Base-by-base conservation (phyloP, 1,140 invertebrate species). In the Ceratosolen fusciceps region DNA sequence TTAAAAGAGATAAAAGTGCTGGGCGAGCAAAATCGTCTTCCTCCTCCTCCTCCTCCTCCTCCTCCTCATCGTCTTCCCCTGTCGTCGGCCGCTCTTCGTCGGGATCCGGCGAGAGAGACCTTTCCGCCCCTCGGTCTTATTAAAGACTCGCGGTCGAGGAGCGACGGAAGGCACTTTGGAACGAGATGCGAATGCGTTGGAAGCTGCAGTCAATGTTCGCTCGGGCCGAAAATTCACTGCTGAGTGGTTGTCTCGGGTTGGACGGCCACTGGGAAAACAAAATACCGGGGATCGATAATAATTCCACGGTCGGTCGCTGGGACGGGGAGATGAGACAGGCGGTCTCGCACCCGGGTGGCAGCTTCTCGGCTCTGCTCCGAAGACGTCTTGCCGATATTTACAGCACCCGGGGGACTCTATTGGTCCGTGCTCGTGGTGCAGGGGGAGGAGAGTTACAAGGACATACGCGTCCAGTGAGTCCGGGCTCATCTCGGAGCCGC, bases 1-100 rank as follows among this genome's bases (percentile, higher is more conserved):
- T 71, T 77, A 71, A 71, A 73, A 49, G 77, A 67, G 71, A 79
- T 68, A 77, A 77, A 67, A 76, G 29, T 52, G 16, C 68, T 37
- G 43, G 65, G 10, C 29, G 68, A 34, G 39, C 58, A 54, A 26
- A 71, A 21, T 52, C 19, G 19, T 39, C 39, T 34, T 29, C 8
- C 26, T 47, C 9, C 26, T n/a, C 12, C 31, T 52, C 47, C 14
- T 34, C 19, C 65, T n/a, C n/a, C n/a, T n/a, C n/a, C n/a, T n/a
- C n/a, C n/a, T n/a, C n/a, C n/a, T n/a, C n/a, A n/a, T n/a, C n/a
- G n/a, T n/a, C n/a, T n/a, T n/a, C n/a, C n/a, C n/a, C n/a, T n/a
- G n/a, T n/a, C n/a, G n/a, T n/a, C n/a, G n/a, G n/a, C n/a, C n/a
- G n/a, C n/a, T n/a, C n/a, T n/a, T n/a, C n/a, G n/a, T n/a, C n/a